A percentile compares a stretch with the other conserved stretches of the same genome.
Conservation (phyloP, 2,888 invertebrate genomes). For the Andrena hattorfiana region DNA sequence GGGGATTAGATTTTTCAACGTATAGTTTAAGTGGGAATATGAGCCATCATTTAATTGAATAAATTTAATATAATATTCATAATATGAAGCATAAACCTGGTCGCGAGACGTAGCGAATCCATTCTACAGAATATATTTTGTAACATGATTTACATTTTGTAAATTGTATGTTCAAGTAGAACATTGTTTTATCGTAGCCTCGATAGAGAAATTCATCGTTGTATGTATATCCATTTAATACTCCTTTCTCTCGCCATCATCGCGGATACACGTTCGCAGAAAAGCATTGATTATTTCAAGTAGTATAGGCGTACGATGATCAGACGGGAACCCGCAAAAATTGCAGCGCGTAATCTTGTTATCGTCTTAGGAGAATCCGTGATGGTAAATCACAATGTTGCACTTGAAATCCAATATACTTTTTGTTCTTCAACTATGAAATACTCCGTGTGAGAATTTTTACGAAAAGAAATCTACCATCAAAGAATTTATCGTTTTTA, state of each 20-base stretch:
- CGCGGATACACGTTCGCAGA: neutral
- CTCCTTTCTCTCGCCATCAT: neutral
- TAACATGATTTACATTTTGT: no score
- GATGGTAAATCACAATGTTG: neutral
- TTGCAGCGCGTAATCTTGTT: conserved; percentile 25
- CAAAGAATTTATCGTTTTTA: neutral
- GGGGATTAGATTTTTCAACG: no score
- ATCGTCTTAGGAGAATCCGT: neutral
- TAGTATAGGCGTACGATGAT: conserved; percentile 26
- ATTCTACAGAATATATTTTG: no score
- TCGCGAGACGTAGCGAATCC: no score
- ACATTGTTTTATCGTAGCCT: no score
- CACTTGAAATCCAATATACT: neutral
- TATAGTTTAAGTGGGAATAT: no score
- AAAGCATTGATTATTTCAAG: conserved; percentile 33
- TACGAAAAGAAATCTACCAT: neutral
- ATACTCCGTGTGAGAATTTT: neutral
- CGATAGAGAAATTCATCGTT: no score
- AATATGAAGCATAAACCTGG: no score
- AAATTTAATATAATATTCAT: no score
- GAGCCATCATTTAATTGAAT: no score
- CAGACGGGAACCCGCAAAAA: conserved; percentile 46
- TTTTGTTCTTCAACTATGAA: neutral
- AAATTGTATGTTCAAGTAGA: no score
- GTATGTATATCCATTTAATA: neutral